Conservation (phyloP, 1,140 invertebrate genomes). For the Atta colombica region DNA sequence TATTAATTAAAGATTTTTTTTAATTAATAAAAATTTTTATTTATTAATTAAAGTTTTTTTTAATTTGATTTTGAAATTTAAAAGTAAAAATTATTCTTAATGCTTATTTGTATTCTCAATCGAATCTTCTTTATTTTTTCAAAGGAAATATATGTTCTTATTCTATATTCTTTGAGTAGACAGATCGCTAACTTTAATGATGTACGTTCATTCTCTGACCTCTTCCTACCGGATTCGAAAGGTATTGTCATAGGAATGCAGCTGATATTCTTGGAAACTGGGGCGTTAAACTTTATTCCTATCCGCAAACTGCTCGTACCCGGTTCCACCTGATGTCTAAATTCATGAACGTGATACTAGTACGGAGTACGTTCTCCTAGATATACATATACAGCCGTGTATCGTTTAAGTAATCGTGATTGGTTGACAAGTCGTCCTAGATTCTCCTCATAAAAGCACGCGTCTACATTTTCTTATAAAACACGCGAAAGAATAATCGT, state of each 20-base stretch:
- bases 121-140: background rate
- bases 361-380: conserved; percentile 11
- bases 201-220: conserved; percentile 28
- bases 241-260: conserved; percentile 64
- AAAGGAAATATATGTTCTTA: background rate
- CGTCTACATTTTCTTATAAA: background rate
- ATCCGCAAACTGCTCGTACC: conserved; percentile 37
- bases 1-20: background rate
- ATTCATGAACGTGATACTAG: conserved; percentile 55
- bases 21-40: too few species aligned
- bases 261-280: conserved; percentile 70
- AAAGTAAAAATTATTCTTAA: background rate
- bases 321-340: conserved; percentile 20
- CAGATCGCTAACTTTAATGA: conserved; percentile 1
- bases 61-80: background rate
- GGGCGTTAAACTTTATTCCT: conserved; percentile 66
- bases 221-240: conserved; percentile 51
- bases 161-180: background rate
- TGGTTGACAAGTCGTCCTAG: background rate
- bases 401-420: conserved; percentile 4
- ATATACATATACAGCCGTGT: background rate
- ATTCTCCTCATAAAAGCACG: background rate
- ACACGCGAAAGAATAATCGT: background rate
- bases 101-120: background rate
- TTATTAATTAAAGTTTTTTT: background rate